Conservation (phyloP, 2,113 vertebrate genomes). For the Pollachius pollachius region DNA sequence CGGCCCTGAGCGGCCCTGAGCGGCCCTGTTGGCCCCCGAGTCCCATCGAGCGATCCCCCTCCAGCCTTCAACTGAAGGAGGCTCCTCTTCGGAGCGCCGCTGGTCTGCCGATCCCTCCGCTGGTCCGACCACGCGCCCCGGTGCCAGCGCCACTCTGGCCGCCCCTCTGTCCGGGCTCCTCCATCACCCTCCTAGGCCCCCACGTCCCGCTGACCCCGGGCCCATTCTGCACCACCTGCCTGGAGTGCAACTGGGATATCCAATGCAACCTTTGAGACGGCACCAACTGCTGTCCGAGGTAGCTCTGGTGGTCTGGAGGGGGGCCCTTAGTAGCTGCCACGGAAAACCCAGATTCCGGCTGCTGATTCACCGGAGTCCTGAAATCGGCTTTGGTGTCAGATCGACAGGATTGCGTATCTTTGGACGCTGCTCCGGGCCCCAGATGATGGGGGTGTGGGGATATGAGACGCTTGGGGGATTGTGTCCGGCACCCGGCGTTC, state of each 20-base stretch:
- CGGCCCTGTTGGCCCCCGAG: too few relatives aligned
- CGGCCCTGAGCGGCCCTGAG: too few relatives aligned
- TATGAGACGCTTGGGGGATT: neutral
- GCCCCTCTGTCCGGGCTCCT: neutral
- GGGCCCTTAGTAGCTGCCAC: too few relatives aligned
- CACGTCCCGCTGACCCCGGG: constrained; percentile 20
- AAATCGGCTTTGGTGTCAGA: neutral
- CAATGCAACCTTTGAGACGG: constrained; percentile 23
- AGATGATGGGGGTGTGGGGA: neutral
- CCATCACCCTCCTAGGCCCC: constrained; percentile 19
- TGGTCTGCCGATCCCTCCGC: constrained; percentile 28
- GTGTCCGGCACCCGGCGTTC: constrained; percentile 12
- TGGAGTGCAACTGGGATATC: constrained; percentile 25
- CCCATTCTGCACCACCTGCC: neutral
- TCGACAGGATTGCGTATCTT: neutral
- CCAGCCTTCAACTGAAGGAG: constrained; percentile 1
- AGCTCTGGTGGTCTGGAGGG: neutral
- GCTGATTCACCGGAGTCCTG: neutral
- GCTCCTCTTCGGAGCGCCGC: constrained; percentile 10
- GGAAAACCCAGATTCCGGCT: too few relatives aligned
- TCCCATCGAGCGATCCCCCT: too few relatives aligned
- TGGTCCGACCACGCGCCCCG: constrained; percentile 25
- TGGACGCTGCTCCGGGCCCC: neutral
- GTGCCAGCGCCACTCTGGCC: neutral
- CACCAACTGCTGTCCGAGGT: constrained; percentile 15